Evolutionary conservation across 2,888 invertebrate species (phyloP).

Genomic region (Macropis europaea): DNA sequence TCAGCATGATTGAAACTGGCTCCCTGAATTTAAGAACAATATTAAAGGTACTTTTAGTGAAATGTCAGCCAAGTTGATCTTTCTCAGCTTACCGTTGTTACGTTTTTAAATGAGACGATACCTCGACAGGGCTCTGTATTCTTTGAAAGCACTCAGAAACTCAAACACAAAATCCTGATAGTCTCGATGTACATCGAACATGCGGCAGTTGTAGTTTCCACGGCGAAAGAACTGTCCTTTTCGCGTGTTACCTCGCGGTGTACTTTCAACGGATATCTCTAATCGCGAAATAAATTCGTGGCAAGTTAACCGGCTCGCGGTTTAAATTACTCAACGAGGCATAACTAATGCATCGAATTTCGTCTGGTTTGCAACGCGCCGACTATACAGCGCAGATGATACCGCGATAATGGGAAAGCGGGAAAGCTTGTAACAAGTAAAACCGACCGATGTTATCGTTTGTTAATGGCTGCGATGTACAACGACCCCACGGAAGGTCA

Average conservation of each 20-base stretch:
- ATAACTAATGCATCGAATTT: constrained; percentile 36
- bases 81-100: constrained; percentile 7
- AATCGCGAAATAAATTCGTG: neutral
- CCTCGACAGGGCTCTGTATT: neutral
- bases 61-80: constrained; percentile 8
- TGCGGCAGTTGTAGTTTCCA: neutral
- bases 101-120: constrained; percentile 14
- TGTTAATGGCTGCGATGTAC: constrained; percentile 47
- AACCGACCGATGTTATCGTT: constrained; percentile 51
- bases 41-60: constrained; percentile 4
- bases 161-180: neutral
- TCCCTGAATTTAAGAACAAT: neutral
- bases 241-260: too few species aligned
- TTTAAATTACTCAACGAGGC: constrained; percentile 20
- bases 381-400: constrained; percentile 9
- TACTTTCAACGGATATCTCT: neutral
- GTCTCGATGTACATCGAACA: neutral
- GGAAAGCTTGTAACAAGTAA: constrained; percentile 47
- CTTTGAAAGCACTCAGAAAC: constrained; percentile 4
- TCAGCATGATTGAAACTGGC: constrained; percentile 1
- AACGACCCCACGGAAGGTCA: constrained; percentile 29
- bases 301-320: neutral
- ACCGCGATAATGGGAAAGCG: constrained; percentile 51
- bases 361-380: neutral
- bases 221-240: too few species aligned